Evolutionary conservation across 2,888 invertebrate species (phyloP).

Genomic region (Abscondita cerata): DNA sequence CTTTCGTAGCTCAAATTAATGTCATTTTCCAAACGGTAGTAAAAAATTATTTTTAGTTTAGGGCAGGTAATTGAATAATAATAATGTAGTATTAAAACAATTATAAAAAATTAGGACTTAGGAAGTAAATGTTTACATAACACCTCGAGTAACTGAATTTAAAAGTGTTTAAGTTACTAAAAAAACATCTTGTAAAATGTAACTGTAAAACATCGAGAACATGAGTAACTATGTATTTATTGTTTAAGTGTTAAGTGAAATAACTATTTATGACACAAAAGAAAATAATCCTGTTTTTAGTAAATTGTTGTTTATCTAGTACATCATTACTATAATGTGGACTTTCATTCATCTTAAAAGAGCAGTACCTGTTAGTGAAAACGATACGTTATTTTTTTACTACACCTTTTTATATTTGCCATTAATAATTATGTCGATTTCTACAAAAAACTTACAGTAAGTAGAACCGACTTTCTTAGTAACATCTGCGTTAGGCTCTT

Average conservation of each 20-base stretch:
- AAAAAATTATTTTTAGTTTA: too few species aligned
- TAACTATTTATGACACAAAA: constrained; percentile 1
- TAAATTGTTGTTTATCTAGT: constrained; percentile 5
- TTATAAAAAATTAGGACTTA: too few species aligned
- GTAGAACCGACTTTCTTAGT: constrained; percentile 10
- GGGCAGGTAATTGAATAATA: too few species aligned
- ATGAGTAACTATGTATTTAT: too few species aligned
- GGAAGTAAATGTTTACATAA: too few species aligned
- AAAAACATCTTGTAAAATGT: too few species aligned
- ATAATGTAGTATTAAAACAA: too few species aligned
- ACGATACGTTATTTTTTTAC: constrained; percentile 7
- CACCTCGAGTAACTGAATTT: too few species aligned
- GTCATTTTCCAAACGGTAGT: too few species aligned
- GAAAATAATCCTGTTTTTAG: constrained; percentile 11
- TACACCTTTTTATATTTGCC: constrained; percentile 11
- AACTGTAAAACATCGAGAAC: too few species aligned
- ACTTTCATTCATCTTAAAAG: constrained; percentile 11
- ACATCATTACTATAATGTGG: background rate
- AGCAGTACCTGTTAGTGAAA: background rate
- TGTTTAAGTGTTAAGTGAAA: background rate
- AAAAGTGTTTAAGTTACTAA: too few species aligned
- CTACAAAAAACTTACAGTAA: constrained; percentile 7
- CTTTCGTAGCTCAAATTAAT: too few species aligned
- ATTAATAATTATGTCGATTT: constrained; percentile 12
- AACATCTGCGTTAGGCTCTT: constrained; percentile 6